Base-by-base conservation (phyloP, 1,140 invertebrate genomes). In the Pachyrhynchus sulphureomaculatus region DNA sequence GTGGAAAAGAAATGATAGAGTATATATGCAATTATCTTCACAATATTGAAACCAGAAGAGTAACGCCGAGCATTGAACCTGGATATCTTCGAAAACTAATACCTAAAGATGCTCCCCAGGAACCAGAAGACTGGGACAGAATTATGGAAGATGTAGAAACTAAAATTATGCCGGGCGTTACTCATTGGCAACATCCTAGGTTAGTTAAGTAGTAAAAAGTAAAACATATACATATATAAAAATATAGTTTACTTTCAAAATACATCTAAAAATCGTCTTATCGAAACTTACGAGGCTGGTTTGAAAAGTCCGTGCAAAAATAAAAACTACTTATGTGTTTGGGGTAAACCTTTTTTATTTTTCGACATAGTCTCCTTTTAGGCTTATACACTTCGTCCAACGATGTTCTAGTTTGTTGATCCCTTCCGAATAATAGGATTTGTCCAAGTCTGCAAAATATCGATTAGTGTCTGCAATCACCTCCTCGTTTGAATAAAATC, bases 171-270 rank as follows among this genome's bases (percentile, higher is more conserved):
- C 95, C 95, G 0, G 97, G 97, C 32, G 92, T 96, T 54, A 99
- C 96, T 0, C 95, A 99, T 77, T 99, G 97, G 97, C 95, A 99
- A 77, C 97, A 99, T 84, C 97, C 97, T 0, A 81, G 94, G 51
- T 49, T 12, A 49, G 17, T n/a, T n/a, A n/a, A n/a, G n/a, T n/a
- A n/a, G n/a, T n/a, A n/a, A n/a, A n/a, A n/a, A n/a, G n/a, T n/a
- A n/a, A n/a, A n/a, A n/a, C n/a, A n/a, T 29, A 21, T 21, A n/a
- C 8, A 10, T 41, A 18, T n/a, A 10, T 21, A 52, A 51, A 13
- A 13, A 44, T 13, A 2, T 5, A 4, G 13, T 4, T 36, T n/a
- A 36, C 4, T 15, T 36, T n/a, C 29, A 6, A 32, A 6, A 32
- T 32, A 6, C 12, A 4, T 12, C 12, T 12, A 6, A 32, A 32